A percentile compares a stretch with the other conserved stretches of the same genome.
These are phyloP conservation scores for Thysanoteuthis rhombus DNA, from an alignment of 2,888 invertebrate genomes.

Conservation along the genomic window DNA sequence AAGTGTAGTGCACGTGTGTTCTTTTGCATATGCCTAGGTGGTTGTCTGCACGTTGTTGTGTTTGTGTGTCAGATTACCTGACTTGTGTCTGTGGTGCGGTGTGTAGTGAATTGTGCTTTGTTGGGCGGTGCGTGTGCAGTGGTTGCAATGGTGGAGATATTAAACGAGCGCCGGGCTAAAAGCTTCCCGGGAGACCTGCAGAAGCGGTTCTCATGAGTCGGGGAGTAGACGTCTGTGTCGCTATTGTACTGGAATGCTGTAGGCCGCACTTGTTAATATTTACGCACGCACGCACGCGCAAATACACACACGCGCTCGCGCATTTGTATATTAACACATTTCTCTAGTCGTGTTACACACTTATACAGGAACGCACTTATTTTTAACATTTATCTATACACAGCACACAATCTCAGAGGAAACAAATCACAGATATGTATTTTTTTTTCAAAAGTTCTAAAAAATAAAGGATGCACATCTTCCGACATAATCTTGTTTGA, in stretches of 20 bases:
- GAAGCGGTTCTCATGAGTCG: not conserved
- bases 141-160: not conserved
- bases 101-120: not conserved
- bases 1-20: constrained; percentile 12
- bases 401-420: not conserved
- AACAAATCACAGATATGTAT: not conserved
- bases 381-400: not conserved
- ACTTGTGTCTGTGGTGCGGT: not conserved
- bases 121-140: not conserved
- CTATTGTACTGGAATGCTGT: not conserved
- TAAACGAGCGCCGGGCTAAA: not conserved
- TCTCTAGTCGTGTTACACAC: not conserved
- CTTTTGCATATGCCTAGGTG: not conserved
- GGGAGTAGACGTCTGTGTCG: not conserved
- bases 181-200: not conserved
- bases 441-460: not conserved
- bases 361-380: not conserved
- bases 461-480: no score
- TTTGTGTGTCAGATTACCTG: not conserved
- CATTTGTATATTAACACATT: not conserved
- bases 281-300: not conserved
- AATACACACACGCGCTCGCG: not conserved
- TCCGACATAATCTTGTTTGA: no score
- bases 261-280: not conserved
- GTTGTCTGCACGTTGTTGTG: not conserved